Percentiles rank a stretch among this genome's conserved stretches.
These are phyloP conservation scores for Plebejus anna DNA, from an alignment of 2,888 invertebrate genomes.

Conservation along the genomic window DNA sequence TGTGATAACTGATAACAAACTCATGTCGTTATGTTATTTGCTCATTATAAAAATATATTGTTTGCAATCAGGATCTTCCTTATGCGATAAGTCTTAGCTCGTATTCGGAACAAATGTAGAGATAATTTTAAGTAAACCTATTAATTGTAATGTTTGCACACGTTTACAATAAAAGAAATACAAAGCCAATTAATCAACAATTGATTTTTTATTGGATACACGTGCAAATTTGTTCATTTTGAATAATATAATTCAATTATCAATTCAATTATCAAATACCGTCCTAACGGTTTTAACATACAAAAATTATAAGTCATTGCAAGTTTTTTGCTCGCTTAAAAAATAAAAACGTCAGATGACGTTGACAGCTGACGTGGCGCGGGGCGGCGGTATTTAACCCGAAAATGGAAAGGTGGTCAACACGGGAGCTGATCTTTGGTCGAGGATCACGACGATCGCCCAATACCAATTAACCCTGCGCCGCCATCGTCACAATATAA, in stretches of 20 bases:
- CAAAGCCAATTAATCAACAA: background rate
- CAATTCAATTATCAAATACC: background rate
- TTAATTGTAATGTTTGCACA: background rate
- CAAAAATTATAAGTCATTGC: background rate
- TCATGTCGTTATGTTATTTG: slow-evolving; percentile 5
- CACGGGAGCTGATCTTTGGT: slow-evolving; percentile 47
- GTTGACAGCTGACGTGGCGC: slow-evolving; percentile 21
- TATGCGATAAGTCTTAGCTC: slow-evolving; percentile 2
- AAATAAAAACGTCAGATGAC: background rate
- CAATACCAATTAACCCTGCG: slow-evolving; percentile 73
- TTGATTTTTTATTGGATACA: background rate
- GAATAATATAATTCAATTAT: background rate
- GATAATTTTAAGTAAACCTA: background rate
- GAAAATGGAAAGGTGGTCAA: slow-evolving; percentile 66
- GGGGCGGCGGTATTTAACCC: slow-evolving; percentile 34
- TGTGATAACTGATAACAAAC: background rate
- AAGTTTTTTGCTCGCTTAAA: background rate
- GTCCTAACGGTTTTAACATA: background rate
- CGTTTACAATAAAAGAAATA: background rate
- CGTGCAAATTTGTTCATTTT: background rate
- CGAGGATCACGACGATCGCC: slow-evolving; percentile 65
- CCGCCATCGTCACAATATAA: slow-evolving; percentile 68
- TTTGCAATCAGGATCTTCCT: slow-evolving; percentile 9
- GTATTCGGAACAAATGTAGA: background rate
- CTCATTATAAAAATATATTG: background rate